Conservation (phyloP, 53 echinoderm and acorn worm genomes). For the Pentamera pediparva region DNA sequence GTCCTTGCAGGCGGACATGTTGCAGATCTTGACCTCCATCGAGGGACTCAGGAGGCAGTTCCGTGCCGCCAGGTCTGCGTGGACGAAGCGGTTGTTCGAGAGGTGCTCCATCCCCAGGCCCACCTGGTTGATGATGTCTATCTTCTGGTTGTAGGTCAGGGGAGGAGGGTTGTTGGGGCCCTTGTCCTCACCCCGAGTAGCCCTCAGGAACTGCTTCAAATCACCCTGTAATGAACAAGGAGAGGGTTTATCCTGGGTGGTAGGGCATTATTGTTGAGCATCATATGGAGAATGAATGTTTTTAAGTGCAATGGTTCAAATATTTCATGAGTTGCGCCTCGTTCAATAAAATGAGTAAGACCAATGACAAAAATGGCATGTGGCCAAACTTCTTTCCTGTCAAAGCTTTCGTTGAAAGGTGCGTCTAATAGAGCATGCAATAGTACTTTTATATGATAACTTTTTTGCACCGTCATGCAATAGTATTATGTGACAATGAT, state of each 20-base stretch:
- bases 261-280: not conserved
- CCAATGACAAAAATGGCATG: not conserved
- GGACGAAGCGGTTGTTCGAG: conserved; percentile 91
- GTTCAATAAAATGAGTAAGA: not conserved
- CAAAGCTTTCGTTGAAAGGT: too few relatives aligned
- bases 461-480: too few relatives aligned
- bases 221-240: conserved; percentile 63
- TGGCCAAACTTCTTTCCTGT: too few relatives aligned
- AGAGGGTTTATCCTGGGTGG: not conserved
- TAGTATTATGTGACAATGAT: too few relatives aligned
- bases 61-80: conserved; percentile 91
- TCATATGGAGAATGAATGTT: too few relatives aligned
- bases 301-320: too few relatives aligned
- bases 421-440: too few relatives aligned
- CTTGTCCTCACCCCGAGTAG: conserved; percentile 89
- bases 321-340: too few relatives aligned
- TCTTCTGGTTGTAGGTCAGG: conserved; percentile 84
- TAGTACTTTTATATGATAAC: too few relatives aligned
- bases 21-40: conserved; percentile 95
- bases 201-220: conserved; percentile 89
- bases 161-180: conserved; percentile 84
- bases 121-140: conserved; percentile 86
- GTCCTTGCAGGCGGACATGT: conserved; percentile 85
- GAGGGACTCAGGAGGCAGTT: conserved; percentile 95
- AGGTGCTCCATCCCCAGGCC: conserved; percentile 97